These are phyloP conservation scores for Atractosteus spatula DNA, from an alignment of 2,113 vertebrate genomes.

Conservation along the genomic window DNA sequence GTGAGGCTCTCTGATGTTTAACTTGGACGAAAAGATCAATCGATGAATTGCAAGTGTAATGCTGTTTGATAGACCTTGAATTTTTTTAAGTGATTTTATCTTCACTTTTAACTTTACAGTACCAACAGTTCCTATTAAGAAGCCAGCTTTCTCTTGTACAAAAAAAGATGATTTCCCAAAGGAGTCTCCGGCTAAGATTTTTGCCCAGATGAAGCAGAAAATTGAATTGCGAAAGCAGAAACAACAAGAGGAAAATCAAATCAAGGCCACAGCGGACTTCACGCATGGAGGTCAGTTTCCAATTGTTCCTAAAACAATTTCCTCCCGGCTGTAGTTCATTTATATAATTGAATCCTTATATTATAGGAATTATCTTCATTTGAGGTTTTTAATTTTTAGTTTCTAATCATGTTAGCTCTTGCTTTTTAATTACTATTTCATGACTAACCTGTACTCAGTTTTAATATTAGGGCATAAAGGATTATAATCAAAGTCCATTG, in stretches of 20 bases:
- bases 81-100: neutral
- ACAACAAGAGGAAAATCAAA: slow-evolving; percentile 33
- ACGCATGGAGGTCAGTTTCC: slow-evolving; percentile 25
- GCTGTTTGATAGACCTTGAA: neutral
- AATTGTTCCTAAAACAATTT: neutral
- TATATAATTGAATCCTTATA: too few species aligned
- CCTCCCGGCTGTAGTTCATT: too few species aligned
- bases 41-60: too few species aligned
- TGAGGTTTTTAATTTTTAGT: too few species aligned
- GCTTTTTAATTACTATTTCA: too few species aligned
- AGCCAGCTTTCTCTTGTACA: neutral
- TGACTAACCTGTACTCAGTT: too few species aligned
- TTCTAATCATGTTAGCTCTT: too few species aligned
- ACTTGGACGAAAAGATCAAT: too few species aligned
- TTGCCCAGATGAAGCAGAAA: slow-evolving; percentile 48
- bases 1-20: too few species aligned
- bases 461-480: too few species aligned
- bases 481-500: too few species aligned
- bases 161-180: neutral
- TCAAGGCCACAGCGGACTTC: neutral
- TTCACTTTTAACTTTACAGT: slow-evolving; percentile 17
- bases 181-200: slow-evolving; percentile 45
- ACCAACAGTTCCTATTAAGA: slow-evolving; percentile 13
- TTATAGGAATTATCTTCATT: too few species aligned
- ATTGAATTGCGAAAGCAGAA: slow-evolving; percentile 18